phyloP scores from a whole-genome alignment of 2,888 invertebrate species.

The Mayetiola destructor region DNA sequence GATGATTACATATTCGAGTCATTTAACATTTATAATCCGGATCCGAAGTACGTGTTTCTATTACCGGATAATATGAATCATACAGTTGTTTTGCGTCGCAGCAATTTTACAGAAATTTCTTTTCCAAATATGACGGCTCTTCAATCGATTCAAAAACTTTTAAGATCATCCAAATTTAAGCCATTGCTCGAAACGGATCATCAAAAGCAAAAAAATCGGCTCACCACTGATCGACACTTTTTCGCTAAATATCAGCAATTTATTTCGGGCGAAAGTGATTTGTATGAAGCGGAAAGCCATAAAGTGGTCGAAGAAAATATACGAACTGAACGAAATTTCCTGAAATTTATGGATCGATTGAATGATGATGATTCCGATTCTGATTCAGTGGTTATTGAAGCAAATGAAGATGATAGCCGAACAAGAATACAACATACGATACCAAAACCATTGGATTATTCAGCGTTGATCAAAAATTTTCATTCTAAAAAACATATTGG shows the following conservation, averaged over 20 bases:
- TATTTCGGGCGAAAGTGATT: not conserved
- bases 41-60: constrained; percentile 27
- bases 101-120: constrained; percentile 27
- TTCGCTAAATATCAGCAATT: not conserved
- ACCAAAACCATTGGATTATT: not conserved
- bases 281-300: constrained; percentile 14
- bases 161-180: not conserved
- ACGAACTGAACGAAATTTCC: constrained; percentile 21
- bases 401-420: not conserved
- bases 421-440: not conserved
- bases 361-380: constrained; percentile 19
- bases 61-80: constrained; percentile 22
- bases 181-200: not conserved
- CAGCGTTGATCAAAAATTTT: not conserved
- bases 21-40: constrained; percentile 25
- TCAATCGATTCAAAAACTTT: constrained; percentile 15
- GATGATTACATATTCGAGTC: constrained; percentile 26
- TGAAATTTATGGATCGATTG: constrained; percentile 18
- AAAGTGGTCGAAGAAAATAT: constrained; percentile 20
- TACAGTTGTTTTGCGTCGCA: constrained; percentile 21
- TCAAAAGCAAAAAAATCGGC: not conserved
- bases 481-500: not conserved
- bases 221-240: not conserved
- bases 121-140: constrained; percentile 28
- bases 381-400: not conserved